phyloP scores from a whole-genome alignment of 2,113 vertebrate species.

The Halichoerus grypus region DNA sequence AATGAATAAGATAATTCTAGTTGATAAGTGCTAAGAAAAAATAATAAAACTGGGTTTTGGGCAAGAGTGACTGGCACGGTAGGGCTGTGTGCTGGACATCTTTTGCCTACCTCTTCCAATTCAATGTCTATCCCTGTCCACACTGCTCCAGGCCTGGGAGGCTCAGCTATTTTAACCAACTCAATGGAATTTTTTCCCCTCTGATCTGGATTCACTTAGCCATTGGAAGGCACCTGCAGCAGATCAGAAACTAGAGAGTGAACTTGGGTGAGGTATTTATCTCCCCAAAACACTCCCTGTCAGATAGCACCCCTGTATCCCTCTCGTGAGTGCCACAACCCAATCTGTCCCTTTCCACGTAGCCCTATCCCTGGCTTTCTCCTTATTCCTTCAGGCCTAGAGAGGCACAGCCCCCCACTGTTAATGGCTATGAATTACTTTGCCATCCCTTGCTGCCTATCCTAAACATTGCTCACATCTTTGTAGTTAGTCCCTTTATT shows the following conservation, averaged over 20 bases:
- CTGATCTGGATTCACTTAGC: neutral
- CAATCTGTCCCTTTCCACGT: neutral
- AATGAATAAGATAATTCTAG: neutral
- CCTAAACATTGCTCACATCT: neutral
- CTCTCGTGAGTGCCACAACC: neutral
- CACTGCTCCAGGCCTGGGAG: neutral
- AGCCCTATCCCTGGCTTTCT: neutral
- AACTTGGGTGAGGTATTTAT: neutral
- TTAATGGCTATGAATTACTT: neutral
- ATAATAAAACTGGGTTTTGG: neutral
- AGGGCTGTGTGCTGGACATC: neutral
- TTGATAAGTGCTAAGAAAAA: neutral
- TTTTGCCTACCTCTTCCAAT: neutral
- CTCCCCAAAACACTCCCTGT: neutral
- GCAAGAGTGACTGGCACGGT: neutral
- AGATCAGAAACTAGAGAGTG: neutral
- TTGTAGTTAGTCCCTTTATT: neutral
- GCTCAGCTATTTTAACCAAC: neutral
- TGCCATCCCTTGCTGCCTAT: neutral
- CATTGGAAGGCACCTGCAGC: neutral
- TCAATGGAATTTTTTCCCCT: neutral
- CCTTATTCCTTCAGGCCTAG: neutral
- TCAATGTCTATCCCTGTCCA: neutral
- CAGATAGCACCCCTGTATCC: neutral
- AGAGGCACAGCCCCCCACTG: neutral